phyloP scores from a whole-genome alignment of 2,113 vertebrate species.

The Epinephelus lanceolatus region DNA sequence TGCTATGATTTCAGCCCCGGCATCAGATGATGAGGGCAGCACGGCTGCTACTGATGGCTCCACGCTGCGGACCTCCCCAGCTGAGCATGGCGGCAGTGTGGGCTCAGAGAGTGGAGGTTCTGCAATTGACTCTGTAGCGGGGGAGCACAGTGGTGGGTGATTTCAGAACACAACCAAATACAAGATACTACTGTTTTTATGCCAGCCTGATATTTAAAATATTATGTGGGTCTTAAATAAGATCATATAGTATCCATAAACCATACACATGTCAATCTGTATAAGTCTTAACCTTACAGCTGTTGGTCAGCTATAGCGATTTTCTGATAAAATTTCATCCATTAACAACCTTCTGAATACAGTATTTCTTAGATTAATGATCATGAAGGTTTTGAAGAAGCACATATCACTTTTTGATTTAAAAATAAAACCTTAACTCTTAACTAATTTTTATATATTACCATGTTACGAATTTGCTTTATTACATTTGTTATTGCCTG shows the following conservation, averaged over 20 bases:
- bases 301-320: neutral
- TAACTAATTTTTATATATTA: neutral
- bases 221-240: conserved; percentile 4
- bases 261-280: neutral
- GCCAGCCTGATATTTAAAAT: conserved; percentile 17
- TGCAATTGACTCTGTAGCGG: conserved; percentile 96
- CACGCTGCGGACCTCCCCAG: conserved; percentile 96
- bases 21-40: conserved; percentile 98
- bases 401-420: neutral
- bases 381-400: neutral
- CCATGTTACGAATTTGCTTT: neutral
- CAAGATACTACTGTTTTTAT: neutral
- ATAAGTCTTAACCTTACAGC: neutral
- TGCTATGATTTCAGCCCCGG: conserved; percentile 98
- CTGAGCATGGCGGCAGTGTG: conserved; percentile 97
- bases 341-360: neutral
- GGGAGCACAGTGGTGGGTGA: conserved; percentile 96
- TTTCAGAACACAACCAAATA: neutral
- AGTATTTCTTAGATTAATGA: neutral
- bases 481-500: conserved; percentile 15
- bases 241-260: neutral
- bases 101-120: conserved; percentile 98
- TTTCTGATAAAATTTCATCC: neutral
- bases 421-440: neutral
- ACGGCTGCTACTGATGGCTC: conserved; percentile 98